phyloP scores from a whole-genome alignment of 1,140 invertebrate genomes.

The Pantala flavescens region DNA sequence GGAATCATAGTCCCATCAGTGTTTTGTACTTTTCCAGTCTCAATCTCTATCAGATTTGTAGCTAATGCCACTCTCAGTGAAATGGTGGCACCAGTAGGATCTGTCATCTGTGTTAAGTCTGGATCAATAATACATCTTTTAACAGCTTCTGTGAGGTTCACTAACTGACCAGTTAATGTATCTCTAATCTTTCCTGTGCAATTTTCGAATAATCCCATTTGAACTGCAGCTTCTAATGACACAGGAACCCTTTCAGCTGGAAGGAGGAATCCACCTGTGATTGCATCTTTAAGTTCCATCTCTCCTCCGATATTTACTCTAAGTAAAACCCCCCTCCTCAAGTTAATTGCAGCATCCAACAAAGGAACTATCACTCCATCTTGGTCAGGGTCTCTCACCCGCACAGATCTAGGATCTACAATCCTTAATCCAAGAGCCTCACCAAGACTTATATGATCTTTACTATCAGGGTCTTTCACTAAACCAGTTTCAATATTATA shows the following conservation, averaged over 20 bases:
- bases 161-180: conserved; percentile 52
- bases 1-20: conserved; percentile 33
- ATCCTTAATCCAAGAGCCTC: conserved; percentile 61
- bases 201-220: conserved; percentile 57
- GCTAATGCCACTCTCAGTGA: not conserved
- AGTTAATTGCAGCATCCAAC: conserved; percentile 65
- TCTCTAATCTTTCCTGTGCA: conserved; percentile 61
- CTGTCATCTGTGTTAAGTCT: conserved; percentile 18
- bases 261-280: conserved; percentile 55
- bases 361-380: conserved; percentile 56
- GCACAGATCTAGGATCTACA: conserved; percentile 62
- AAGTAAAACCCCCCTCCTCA: conserved; percentile 56
- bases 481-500: conserved; percentile 51
- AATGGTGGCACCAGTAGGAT: not conserved
- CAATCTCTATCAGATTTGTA: not conserved
- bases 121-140: conserved; percentile 64
- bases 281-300: conserved; percentile 58
- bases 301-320: conserved; percentile 55
- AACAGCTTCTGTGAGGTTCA: conserved; percentile 64
- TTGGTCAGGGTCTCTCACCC: conserved; percentile 54
- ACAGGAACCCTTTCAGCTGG: conserved; percentile 55
- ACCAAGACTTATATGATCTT: conserved; percentile 46
- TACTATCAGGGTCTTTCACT: conserved; percentile 51
- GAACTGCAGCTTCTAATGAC: conserved; percentile 62
- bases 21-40: not conserved